phyloP scores from a whole-genome alignment of 2,797 vertebrate genomes.

The Acrossocheilus fasciatus region DNA sequence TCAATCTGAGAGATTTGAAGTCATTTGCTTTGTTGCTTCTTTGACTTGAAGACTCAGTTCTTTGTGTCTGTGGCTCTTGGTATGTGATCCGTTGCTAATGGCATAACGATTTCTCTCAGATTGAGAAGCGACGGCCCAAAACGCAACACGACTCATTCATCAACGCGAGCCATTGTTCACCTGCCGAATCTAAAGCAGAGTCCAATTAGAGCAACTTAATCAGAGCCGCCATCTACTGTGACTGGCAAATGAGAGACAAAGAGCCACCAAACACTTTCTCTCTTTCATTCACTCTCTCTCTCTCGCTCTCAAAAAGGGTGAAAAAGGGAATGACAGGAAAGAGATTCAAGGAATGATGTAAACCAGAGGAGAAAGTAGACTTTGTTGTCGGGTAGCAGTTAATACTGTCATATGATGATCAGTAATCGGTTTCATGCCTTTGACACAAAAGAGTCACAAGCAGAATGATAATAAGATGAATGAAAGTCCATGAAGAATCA shows the following conservation, averaged over 20 bases:
- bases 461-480: background rate
- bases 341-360: background rate
- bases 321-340: background rate
- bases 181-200: conserved; percentile 37
- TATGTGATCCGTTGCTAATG: conserved; percentile 8
- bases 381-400: background rate
- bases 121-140: conserved; percentile 17
- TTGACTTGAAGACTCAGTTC: background rate
- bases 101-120: conserved; percentile 13
- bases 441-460: background rate
- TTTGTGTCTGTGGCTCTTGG: conserved; percentile 18
- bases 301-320: background rate
- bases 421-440: background rate
- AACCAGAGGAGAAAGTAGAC: background rate
- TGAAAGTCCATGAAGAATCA: background rate
- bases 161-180: conserved; percentile 34
- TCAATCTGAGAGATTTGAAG: background rate
- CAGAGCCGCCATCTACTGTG: conserved; percentile 3
- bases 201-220: conserved; percentile 56
- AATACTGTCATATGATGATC: background rate
- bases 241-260: conserved; percentile 22
- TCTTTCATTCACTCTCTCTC: background rate
- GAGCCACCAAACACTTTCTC: background rate
- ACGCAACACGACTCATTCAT: conserved; percentile 24
- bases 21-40: background rate